Conservation (phyloP, 2,113 vertebrate species). For the Ictalurus punctatus region DNA sequence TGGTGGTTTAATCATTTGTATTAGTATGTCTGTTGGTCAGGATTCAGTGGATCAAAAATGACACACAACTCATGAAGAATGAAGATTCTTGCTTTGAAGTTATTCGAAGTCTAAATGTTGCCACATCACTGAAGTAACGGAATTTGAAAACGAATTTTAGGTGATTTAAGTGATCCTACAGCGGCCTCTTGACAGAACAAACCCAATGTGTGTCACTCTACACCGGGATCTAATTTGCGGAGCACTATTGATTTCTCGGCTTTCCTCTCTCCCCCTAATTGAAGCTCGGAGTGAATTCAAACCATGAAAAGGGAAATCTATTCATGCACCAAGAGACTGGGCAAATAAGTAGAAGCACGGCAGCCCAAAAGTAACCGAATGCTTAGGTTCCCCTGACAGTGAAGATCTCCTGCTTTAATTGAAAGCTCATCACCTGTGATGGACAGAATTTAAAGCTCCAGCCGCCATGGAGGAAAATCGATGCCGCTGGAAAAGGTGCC, state of each 20-base stretch:
- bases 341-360: slow-evolving; percentile 59
- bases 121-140: neutral
- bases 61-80: neutral
- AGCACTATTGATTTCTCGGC: slow-evolving; percentile 60
- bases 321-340: slow-evolving; percentile 62
- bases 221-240: slow-evolving; percentile 52
- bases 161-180: slow-evolving; percentile 34
- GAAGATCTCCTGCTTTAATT: slow-evolving; percentile 68
- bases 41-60: neutral
- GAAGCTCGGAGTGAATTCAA: slow-evolving; percentile 56
- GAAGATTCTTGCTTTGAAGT: neutral
- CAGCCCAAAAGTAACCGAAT: slow-evolving; percentile 56
- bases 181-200: slow-evolving; percentile 45
- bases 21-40: neutral
- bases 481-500: slow-evolving; percentile 34
- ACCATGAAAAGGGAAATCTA: slow-evolving; percentile 64
- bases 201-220: slow-evolving; percentile 48
- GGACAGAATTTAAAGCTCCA: slow-evolving; percentile 58
- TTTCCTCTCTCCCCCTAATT: slow-evolving; percentile 53
- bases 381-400: slow-evolving; percentile 61
- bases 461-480: slow-evolving; percentile 34
- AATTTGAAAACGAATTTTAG: slow-evolving; percentile 1
- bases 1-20: neutral
- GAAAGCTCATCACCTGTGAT: slow-evolving; percentile 65
- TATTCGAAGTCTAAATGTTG: neutral